Conservation (phyloP, 92 coral and sea anemone species). For the Paramuricea clavata region DNA sequence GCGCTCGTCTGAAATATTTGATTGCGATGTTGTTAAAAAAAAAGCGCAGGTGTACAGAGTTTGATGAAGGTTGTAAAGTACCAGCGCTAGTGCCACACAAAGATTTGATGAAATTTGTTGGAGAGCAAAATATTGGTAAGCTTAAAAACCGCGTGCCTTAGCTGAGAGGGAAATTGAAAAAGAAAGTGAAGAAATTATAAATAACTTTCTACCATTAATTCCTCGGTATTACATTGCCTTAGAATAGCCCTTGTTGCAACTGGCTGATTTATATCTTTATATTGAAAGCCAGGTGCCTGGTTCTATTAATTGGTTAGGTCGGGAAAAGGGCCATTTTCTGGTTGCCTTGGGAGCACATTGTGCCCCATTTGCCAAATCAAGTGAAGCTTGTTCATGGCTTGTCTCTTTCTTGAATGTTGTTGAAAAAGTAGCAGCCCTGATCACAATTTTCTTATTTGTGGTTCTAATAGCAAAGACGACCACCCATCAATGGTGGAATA, state of each 20-base stretch:
- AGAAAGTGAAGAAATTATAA: neutral
- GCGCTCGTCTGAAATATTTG: constrained; percentile 40
- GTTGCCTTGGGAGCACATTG: constrained; percentile 83
- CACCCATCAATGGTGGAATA: constrained; percentile 75
- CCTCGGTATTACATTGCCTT: constrained; percentile 70
- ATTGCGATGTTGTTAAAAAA: constrained; percentile 18
- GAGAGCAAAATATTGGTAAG: constrained; percentile 65
- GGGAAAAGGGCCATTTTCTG: constrained; percentile 68
- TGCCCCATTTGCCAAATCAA: constrained; percentile 80
- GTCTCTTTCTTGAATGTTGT: constrained; percentile 72
- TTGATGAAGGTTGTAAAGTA: constrained; percentile 38
- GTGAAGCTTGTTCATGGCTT: constrained; percentile 78
- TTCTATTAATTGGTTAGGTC: constrained; percentile 74
- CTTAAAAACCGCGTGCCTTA: constrained; percentile 65
- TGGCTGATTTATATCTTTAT: constrained; percentile 68
- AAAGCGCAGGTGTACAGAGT: constrained; percentile 26
- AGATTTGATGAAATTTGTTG: constrained; percentile 72
- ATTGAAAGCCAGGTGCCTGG: constrained; percentile 63
- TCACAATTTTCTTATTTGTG: constrained; percentile 71
- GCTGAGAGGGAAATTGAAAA: constrained; percentile 49
- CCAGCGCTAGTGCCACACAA: constrained; percentile 69
- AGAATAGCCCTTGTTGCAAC: constrained; percentile 63
- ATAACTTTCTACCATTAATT: constrained; percentile 42
- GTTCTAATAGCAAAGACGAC: constrained; percentile 78
- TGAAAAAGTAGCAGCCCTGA: constrained; percentile 74